phyloP scores from a whole-genome alignment of 92 coral and sea anemone species.

The Zoanthus sociatus region DNA sequence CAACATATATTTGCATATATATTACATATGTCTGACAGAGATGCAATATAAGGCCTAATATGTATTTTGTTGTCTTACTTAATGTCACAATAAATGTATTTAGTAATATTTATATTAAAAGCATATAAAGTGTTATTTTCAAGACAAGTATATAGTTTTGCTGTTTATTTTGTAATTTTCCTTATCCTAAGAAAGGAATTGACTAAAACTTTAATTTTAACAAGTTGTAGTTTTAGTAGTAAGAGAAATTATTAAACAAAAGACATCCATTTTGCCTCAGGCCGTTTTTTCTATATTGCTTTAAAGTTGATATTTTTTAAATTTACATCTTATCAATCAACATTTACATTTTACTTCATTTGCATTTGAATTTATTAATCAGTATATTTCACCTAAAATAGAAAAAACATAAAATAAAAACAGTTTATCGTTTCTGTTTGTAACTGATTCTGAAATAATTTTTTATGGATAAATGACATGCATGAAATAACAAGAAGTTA shows the following conservation, averaged over 20 bases:
- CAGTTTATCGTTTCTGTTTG: background rate
- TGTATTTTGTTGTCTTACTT: too few species aligned
- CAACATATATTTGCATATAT: too few species aligned
- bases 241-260: conserved; percentile 12
- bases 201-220: background rate
- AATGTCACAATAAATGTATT: background rate
- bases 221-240: conserved; percentile 23
- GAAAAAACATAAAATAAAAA: background rate
- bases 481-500: background rate
- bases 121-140: background rate
- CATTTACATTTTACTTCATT: conserved; percentile 20
- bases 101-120: background rate
- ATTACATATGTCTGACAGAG: too few species aligned
- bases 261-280: background rate
- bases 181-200: background rate
- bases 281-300: background rate
- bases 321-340: background rate
- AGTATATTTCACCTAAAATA: background rate
- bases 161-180: background rate
- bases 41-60: too few species aligned
- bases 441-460: background rate
- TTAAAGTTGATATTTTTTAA: background rate
- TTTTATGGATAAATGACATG: background rate
- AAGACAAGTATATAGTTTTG: background rate
- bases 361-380: conserved; percentile 6